A percentile compares a stretch with the other conserved stretches of the same genome.
Conservation (phyloP, 1,140 invertebrate genomes). For the Ctenoplectra terminalis region DNA sequence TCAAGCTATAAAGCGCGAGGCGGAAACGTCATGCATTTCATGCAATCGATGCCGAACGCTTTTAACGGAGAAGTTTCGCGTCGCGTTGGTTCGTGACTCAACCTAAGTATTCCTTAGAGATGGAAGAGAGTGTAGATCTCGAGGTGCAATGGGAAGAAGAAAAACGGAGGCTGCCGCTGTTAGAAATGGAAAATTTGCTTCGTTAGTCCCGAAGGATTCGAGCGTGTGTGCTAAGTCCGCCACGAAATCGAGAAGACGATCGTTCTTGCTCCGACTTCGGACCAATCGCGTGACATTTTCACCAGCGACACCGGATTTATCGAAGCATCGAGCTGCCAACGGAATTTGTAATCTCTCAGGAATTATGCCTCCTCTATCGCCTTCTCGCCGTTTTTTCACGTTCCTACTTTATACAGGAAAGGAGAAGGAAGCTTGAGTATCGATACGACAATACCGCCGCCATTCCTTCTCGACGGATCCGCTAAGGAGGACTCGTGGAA, state of each 20-base stretch:
- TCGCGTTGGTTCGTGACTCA: conserved; percentile 15
- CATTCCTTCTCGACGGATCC: conserved; percentile 10
- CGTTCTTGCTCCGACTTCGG: neutral
- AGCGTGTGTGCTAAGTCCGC: neutral
- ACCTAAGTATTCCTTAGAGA: neutral
- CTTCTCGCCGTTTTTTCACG: neutral
- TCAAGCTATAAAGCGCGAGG: neutral
- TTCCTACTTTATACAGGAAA: neutral
- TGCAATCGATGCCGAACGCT: neutral
- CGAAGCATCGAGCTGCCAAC: neutral
- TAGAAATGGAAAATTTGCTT: conserved; percentile 13
- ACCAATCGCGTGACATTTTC: neutral
- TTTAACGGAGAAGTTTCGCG: neutral
- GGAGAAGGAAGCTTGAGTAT: neutral
- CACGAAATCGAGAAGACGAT: neutral
- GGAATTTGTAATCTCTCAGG: conserved; percentile 15
- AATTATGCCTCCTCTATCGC: conserved; percentile 4
- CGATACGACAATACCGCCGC: neutral
- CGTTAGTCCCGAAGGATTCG: conserved; percentile 5
- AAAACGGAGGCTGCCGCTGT: neutral
- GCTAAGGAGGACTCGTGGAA: conserved; percentile 1
- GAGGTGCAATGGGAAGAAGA: neutral
- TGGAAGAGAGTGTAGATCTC: neutral
- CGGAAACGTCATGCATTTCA: neutral
- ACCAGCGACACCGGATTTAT: neutral